Evolutionary conservation across 2,797 vertebrate genomes (phyloP), one percentile per base, ranked within the genome.

Genomic region (Pangasius sanitwongsei): DNA sequence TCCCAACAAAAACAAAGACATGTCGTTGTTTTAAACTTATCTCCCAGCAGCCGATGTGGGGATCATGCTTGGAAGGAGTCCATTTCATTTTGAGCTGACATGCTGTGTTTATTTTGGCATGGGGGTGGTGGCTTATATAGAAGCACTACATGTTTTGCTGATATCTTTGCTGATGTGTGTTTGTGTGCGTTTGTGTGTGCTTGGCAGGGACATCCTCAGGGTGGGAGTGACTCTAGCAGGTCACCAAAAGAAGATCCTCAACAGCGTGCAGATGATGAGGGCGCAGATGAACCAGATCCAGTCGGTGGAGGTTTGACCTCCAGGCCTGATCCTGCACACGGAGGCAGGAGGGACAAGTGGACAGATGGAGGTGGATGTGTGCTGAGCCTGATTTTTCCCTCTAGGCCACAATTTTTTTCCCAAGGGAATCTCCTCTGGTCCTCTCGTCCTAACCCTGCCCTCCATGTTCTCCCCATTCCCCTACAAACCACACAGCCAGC

Each of bases 271-370:
- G 96, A 98, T 99, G 97, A 99, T 99, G 99, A 96, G 98, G 91
- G 98, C 98, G 90, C 98, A 99, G 95, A 99, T 99, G 98, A 99
- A 99, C 95, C 99, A 99, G 97, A 99, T 99, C 93, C 98, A 99
- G 94, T 99, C 99, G 0, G 98, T 99, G 95, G 98, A 99, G 97
- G 99, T 99, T 94, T 99, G 98, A 98, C 92, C 65, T 70, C 74
- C 34, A 34, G 48, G 53, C 61, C 87, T 85, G 50, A 63, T 16
- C 34, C 78, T 77, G 80, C 85, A 90, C 83, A 69, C 50, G 53
- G 63, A 90, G n/a, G 78, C 93, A 93, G 92, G 90, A 92, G 90
- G 92, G 90, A 90, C 85, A 87, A 75, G 89, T 31, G 83, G 87
- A 90, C 89, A 80, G 69, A 89, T 86, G 74, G 88, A 81, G 50